phyloP scores from a whole-genome alignment of 2,113 vertebrate species.

The Hepsetus odoe region DNA sequence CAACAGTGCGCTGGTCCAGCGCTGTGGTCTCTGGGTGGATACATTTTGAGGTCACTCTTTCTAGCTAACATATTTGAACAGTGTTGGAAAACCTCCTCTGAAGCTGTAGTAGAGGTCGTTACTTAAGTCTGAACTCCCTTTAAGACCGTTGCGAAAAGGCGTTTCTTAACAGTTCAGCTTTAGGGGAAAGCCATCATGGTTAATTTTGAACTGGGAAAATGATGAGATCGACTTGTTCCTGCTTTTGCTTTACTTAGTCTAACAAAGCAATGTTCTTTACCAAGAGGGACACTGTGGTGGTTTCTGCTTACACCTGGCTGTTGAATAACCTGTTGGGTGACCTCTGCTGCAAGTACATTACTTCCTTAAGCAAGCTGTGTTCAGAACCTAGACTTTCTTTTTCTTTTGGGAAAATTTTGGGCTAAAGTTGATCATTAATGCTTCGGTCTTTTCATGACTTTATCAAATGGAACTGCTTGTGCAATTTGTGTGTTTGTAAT shows the following conservation, averaged over 20 bases:
- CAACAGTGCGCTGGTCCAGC: neutral
- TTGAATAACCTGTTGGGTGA: slow-evolving; percentile 52
- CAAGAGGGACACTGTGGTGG: neutral
- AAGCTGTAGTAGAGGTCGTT: neutral
- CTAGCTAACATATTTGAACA: slow-evolving; percentile 7
- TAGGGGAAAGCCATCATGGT: neutral
- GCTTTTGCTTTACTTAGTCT: neutral
- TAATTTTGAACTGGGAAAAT: neutral
- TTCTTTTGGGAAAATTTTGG: neutral
- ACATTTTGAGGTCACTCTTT: slow-evolving; percentile 18
- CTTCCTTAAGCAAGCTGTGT: slow-evolving; percentile 12
- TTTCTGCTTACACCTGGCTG: slow-evolving; percentile 30
- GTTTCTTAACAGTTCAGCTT: neutral
- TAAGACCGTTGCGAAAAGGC: neutral
- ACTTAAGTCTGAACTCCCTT: neutral
- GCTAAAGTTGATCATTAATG: neutral
- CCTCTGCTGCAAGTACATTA: slow-evolving; percentile 11
- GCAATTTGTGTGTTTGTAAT: too few species aligned
- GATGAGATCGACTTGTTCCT: neutral
- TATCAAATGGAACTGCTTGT: neutral
- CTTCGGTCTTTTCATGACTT: neutral
- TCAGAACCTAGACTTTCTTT: neutral
- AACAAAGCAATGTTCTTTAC: neutral
- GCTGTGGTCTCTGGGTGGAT: slow-evolving; percentile 19
- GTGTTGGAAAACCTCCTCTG: neutral